Percentiles rank a stretch among this genome's conserved stretches.
Conservation (phyloP, 1,140 invertebrate species). For the Macrostomum lignano region DNA sequence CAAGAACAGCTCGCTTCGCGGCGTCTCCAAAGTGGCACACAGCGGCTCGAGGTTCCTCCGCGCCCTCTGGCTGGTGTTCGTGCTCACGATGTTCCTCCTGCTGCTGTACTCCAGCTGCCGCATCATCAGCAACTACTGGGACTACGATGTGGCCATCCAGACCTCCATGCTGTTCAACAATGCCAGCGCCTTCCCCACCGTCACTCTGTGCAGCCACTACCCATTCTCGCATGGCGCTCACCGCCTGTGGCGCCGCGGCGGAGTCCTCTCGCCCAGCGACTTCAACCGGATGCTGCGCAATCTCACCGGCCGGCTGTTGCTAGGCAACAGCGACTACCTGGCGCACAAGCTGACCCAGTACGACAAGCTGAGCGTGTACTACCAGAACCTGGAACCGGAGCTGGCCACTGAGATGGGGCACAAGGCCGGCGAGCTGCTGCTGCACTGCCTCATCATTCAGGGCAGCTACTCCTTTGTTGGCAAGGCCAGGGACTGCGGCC, state of each 20-base stretch:
- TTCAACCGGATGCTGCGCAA: constrained; percentile 1
- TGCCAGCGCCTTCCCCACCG: constrained; percentile 2
- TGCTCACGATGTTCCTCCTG: constrained; percentile 2
- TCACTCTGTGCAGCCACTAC: constrained; percentile 5
- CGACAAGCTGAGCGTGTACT: constrained; percentile 2
- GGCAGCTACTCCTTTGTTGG: neutral
- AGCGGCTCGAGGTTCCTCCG: constrained; percentile 3
- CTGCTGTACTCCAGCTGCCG: neutral
- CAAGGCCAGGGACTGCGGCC: neutral
- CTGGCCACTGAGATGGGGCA: neutral
- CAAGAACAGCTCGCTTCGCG: constrained; percentile 1
- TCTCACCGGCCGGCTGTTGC: neutral
- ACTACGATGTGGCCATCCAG: constrained; percentile 4
- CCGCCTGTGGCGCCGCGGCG: neutral
- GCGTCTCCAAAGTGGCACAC: constrained; percentile 2
- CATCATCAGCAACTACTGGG: constrained; percentile 1
- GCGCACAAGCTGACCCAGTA: neutral
- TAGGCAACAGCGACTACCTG: neutral
- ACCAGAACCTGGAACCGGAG: constrained; percentile 1
- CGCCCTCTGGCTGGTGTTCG: constrained; percentile 1
- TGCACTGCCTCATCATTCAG: neutral
- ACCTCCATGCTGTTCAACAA: neutral
- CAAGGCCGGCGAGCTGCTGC: neutral
- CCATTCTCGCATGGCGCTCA: constrained; percentile 3
- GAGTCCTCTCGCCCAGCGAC: neutral